These are phyloP conservation scores for Corythoichthys intestinalis DNA, from an alignment of 2,113 vertebrate species.

Conservation along the genomic window DNA sequence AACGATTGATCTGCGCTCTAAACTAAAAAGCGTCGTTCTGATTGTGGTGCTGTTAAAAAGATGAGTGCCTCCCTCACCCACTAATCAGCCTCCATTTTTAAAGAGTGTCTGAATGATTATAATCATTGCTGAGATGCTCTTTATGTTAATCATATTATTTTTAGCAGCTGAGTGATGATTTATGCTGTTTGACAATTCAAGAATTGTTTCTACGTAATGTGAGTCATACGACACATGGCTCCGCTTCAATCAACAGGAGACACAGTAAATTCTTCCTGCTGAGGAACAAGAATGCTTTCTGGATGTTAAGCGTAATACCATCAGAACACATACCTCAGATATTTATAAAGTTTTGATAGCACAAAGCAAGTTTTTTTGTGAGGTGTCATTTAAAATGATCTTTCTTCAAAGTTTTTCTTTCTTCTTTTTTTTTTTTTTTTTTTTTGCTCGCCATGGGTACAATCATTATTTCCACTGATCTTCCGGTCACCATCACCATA, in stretches of 20 bases:
- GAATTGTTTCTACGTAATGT: conserved; percentile 28
- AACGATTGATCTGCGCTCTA: no score
- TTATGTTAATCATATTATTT: conserved; percentile 41
- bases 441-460: conserved; percentile 20
- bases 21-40: neutral
- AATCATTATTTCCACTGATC: conserved; percentile 25
- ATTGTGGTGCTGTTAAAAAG: neutral
- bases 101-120: neutral
- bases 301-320: conserved; percentile 4
- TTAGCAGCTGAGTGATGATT: conserved; percentile 41
- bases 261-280: conserved; percentile 1
- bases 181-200: conserved; percentile 43
- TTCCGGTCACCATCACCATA: neutral
- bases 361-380: no score
- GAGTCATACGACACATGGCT: conserved; percentile 10
- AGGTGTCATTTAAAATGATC: no score
- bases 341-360: neutral
- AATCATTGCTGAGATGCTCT: conserved; percentile 6
- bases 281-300: conserved; percentile 6
- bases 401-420: no score
- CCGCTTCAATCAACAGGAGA: conserved; percentile 20
- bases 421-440: neutral
- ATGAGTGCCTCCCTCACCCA: neutral
- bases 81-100: neutral
- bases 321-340: neutral